These are phyloP conservation scores for Drosophila prosaltans DNA, from an alignment of 1,140 invertebrate genomes.

Conservation along the genomic window DNA sequence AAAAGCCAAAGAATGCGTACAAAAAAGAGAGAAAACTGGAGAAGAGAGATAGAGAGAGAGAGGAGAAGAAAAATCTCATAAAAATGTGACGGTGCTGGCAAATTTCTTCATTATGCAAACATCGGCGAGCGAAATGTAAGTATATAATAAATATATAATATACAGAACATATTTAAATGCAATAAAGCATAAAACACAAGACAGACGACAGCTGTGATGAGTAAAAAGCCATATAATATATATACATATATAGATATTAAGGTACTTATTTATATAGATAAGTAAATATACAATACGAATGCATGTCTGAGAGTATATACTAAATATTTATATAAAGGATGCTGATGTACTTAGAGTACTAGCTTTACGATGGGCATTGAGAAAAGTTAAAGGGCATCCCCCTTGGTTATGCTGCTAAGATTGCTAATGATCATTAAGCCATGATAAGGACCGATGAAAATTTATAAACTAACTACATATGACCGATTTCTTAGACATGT, in stretches of 20 bases:
- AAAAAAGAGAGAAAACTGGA: slow-evolving; percentile 2
- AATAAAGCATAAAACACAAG: slow-evolving; percentile 40
- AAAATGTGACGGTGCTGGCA: slow-evolving; percentile 42
- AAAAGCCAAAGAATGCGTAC: background rate
- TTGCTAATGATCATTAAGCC: too few species aligned
- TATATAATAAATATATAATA: slow-evolving; percentile 14
- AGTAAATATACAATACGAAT: too few species aligned
- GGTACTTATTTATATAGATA: slow-evolving; percentile 4
- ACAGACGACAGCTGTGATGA: slow-evolving; percentile 1
- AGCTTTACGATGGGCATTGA: too few species aligned
- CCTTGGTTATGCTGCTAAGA: too few species aligned
- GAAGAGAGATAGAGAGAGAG: background rate
- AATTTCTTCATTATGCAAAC: slow-evolving; percentile 61
- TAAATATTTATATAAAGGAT: too few species aligned
- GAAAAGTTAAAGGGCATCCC: too few species aligned
- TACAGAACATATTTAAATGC: slow-evolving; percentile 59
- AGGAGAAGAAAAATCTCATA: slow-evolving; percentile 34
- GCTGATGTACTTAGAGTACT: too few species aligned
- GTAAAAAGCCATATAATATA: slow-evolving; percentile 1
- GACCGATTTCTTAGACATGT: too few species aligned
- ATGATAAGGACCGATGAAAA: too few species aligned
- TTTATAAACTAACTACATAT: too few species aligned
- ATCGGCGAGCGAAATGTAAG: slow-evolving; percentile 34
- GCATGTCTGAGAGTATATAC: too few species aligned
- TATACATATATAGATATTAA: background rate